Conservation (phyloP, 2,888 invertebrate genomes). For the Torymus texanus region DNA sequence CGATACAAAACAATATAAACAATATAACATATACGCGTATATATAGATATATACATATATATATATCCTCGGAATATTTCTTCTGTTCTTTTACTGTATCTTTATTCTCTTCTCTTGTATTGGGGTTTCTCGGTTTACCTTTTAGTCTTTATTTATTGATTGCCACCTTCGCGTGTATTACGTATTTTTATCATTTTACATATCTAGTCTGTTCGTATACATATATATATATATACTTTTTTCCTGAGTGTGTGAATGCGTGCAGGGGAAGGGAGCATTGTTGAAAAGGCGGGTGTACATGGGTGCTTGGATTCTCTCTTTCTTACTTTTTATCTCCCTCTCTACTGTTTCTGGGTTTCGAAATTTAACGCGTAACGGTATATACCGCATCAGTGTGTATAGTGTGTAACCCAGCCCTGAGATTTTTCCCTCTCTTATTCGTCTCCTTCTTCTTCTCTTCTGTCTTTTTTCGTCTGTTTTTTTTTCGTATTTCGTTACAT, state of each 20-base stretch:
- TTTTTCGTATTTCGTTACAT: neutral
- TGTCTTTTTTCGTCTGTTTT: neutral
- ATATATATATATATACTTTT: constrained; percentile 2
- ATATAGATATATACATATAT: too few species aligned
- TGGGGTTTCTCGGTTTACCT: too few species aligned
- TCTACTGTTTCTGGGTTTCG: constrained; percentile 21
- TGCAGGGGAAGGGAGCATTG: constrained; percentile 21
- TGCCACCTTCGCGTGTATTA: neutral
- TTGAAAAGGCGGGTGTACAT: constrained; percentile 30
- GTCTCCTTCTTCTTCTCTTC: neutral
- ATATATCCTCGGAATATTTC: too few species aligned
- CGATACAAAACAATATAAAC: constrained; percentile 73
- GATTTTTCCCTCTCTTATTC: constrained; percentile 22
- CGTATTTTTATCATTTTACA: constrained; percentile 11
- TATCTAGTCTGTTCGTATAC: constrained; percentile 9
- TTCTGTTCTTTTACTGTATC: too few species aligned
- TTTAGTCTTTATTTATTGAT: too few species aligned
- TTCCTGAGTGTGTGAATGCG: neutral
- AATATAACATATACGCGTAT: too few species aligned
- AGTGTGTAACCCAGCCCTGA: constrained; percentile 30
- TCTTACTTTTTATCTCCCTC: neutral
- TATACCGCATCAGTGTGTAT: constrained; percentile 11
- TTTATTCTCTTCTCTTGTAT: too few species aligned
- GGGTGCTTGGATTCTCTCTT: constrained; percentile 12
- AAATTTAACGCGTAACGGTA: constrained; percentile 44